Evolutionary conservation across 2,113 vertebrate genomes (phyloP).

Genomic region (Muntiacus reevesi): DNA sequence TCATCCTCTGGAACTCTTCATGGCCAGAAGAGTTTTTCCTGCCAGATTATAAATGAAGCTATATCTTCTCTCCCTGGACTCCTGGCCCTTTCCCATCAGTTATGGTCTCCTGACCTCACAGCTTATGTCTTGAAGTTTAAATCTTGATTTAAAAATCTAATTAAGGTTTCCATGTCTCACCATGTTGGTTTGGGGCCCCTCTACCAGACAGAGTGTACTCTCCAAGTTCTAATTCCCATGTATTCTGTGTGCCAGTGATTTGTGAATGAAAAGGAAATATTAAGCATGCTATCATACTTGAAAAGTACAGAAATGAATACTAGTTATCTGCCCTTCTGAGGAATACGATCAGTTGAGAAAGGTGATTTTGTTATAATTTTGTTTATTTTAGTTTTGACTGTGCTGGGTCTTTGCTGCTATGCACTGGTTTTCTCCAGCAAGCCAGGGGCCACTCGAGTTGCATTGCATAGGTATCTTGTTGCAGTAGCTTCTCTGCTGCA

Average conservation of each 20-base stretch:
- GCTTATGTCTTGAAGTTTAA: conserved; percentile 59
- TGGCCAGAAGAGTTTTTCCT: neutral
- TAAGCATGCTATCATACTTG: neutral
- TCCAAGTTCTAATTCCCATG: conserved; percentile 36
- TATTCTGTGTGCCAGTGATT: conserved; percentile 17
- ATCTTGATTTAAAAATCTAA: conserved; percentile 62
- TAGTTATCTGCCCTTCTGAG: neutral
- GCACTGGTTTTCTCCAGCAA: neutral
- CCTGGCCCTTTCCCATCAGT: conserved; percentile 31
- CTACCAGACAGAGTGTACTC: neutral
- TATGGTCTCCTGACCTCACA: conserved; percentile 54
- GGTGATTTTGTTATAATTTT: neutral
- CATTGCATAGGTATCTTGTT: neutral
- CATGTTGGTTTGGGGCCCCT: neutral
- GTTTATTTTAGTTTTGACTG: neutral
- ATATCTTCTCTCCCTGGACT: neutral
- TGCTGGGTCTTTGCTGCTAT: neutral
- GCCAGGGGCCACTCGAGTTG: neutral
- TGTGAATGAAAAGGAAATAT: conserved; percentile 11
- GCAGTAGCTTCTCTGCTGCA: neutral
- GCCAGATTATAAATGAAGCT: conserved; percentile 55
- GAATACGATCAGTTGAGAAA: neutral
- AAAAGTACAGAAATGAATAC: neutral
- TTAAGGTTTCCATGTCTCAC: conserved; percentile 42
- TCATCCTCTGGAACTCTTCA: neutral